Percentiles rank a stretch among this genome's conserved stretches.
Conservation (phyloP, 1,140 invertebrate species). For the Globodera rostochiensis region DNA sequence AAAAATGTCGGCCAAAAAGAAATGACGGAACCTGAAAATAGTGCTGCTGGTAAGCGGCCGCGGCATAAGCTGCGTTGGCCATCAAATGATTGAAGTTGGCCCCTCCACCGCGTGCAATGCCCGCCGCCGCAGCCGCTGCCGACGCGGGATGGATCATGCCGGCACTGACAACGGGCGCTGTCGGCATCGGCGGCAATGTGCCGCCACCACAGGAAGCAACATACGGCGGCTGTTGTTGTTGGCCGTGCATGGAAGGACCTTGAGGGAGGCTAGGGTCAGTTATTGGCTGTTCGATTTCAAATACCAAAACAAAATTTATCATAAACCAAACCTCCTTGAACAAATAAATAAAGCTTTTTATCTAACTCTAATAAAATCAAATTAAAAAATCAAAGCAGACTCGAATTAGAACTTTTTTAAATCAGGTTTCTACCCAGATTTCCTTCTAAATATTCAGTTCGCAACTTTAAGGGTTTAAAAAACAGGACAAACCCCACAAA, state of each 20-base stretch:
- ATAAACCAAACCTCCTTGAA: no score
- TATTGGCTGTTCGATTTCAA: no score
- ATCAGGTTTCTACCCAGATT: no score
- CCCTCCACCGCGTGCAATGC: neutral
- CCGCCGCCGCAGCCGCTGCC: slow-evolving; percentile 24
- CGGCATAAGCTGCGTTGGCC: neutral
- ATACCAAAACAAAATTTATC: no score
- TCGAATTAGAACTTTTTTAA: no score
- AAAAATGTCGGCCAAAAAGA: no score
- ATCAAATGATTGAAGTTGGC: neutral
- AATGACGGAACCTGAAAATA: neutral
- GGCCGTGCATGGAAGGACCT: neutral
- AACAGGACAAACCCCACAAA: neutral
- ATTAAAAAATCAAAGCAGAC: no score
- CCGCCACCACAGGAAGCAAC: neutral
- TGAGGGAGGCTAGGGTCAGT: no score
- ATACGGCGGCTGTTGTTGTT: neutral
- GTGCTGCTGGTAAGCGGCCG: neutral
- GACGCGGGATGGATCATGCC: slow-evolving; percentile 13
- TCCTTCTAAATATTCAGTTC: no score
- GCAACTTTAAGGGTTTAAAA: no score
- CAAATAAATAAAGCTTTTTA: no score
- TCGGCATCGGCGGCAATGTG: neutral
- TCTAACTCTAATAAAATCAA: no score
- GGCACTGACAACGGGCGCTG: neutral